Conservation (phyloP, 2,888 invertebrate species). For the Agrotis ipsilon region DNA sequence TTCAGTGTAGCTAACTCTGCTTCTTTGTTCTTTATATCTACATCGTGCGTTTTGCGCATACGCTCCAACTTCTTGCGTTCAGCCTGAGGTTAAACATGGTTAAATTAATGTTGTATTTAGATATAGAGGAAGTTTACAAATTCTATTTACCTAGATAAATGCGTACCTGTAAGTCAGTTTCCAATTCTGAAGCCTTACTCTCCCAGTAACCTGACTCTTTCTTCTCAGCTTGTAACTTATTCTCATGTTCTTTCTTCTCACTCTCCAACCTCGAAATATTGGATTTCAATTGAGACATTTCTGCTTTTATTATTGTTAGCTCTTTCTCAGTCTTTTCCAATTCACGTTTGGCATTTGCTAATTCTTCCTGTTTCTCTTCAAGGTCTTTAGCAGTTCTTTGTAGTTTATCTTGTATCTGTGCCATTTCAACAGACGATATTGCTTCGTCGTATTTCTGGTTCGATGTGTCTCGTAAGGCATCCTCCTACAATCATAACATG, state of each 20-base stretch:
- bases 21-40: constrained; percentile 95
- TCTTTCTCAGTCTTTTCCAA: constrained; percentile 87
- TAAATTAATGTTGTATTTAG: neutral
- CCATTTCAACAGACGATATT: constrained; percentile 87
- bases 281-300: constrained; percentile 84
- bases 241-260: constrained; percentile 92
- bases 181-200: constrained; percentile 92
- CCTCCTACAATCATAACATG: constrained; percentile 77
- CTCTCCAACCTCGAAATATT: constrained; percentile 84
- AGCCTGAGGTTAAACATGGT: constrained; percentile 80
- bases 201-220: constrained; percentile 93
- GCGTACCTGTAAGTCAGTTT: constrained; percentile 91
- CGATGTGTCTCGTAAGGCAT: constrained; percentile 84
- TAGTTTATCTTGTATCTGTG: constrained; percentile 87
- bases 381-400: constrained; percentile 79
- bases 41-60: constrained; percentile 93
- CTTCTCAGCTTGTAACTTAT: constrained; percentile 91
- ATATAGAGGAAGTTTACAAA: neutral
- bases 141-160: neutral
- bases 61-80: constrained; percentile 93
- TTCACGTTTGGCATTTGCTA: constrained; percentile 78
- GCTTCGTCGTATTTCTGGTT: constrained; percentile 87
- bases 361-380: constrained; percentile 82
- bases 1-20: constrained; percentile 94
- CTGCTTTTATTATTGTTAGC: constrained; percentile 81